These are phyloP conservation scores for Schizaphis graminum DNA, from an alignment of 2,888 invertebrate genomes.

Conservation along the genomic window DNA sequence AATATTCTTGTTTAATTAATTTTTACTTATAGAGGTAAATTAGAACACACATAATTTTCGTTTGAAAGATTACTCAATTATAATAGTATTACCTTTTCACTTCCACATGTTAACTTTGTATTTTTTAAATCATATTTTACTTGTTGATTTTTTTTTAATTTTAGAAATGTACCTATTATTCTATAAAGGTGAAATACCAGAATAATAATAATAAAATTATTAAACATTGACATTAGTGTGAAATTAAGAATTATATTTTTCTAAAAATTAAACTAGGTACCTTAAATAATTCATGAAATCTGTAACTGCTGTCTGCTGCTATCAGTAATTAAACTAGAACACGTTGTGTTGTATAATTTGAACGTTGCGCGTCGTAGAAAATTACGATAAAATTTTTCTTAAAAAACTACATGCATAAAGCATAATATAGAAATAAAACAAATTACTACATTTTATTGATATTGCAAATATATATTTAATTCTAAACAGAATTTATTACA, in stretches of 20 bases:
- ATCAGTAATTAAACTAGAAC: background rate
- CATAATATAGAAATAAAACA: background rate
- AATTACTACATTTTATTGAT: background rate
- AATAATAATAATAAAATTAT: background rate
- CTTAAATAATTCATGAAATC: conserved; percentile 29
- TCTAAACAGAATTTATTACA: background rate
- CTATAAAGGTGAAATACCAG: background rate
- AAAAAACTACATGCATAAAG: background rate
- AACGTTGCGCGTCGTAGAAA: background rate
- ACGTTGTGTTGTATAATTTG: background rate
- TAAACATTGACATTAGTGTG: conserved; percentile 17
- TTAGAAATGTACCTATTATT: background rate
- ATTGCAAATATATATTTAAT: background rate
- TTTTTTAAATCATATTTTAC: background rate
- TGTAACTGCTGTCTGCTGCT: background rate
- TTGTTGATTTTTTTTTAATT: background rate
- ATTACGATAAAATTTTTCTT: background rate
- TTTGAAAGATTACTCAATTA: background rate
- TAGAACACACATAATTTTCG: background rate
- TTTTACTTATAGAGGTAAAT: background rate
- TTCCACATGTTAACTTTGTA: background rate
- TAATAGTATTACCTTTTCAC: background rate
- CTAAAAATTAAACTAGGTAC: background rate
- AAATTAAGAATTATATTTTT: background rate
- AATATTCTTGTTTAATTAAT: background rate